phyloP scores from a whole-genome alignment of 2,888 invertebrate genomes.

The Ophonus ardosiacus region DNA sequence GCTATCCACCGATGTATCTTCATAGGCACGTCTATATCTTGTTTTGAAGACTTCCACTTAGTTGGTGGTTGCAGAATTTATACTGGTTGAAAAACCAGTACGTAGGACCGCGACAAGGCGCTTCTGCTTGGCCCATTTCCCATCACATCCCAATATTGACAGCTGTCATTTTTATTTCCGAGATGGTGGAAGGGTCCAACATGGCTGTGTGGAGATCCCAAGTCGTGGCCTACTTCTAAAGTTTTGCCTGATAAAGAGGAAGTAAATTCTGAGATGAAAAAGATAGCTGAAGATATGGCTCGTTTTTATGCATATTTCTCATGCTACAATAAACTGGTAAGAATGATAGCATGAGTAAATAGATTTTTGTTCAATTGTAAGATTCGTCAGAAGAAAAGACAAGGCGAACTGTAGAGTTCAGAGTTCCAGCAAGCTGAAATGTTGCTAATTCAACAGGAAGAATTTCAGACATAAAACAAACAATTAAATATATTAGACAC shows the following conservation, averaged over 20 bases:
- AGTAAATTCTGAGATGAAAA: neutral
- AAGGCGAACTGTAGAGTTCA: neutral
- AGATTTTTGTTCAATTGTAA: conserved; percentile 20
- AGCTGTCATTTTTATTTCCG: too few relatives aligned
- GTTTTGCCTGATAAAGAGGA: neutral
- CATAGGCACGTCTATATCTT: too few relatives aligned
- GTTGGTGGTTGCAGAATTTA: too few relatives aligned
- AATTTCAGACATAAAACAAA: conserved; percentile 61
- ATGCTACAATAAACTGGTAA: conserved; percentile 60
- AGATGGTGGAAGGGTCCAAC: conserved; percentile 70
- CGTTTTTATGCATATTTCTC: conserved; percentile 60
- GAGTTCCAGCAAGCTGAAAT: conserved; percentile 10
- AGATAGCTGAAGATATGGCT: neutral
- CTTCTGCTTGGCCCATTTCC: too few relatives aligned
- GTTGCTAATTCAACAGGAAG: neutral
- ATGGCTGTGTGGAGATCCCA: conserved; percentile 66
- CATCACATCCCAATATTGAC: too few relatives aligned
- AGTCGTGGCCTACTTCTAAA: conserved; percentile 66
- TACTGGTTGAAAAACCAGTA: too few relatives aligned
- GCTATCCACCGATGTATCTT: too few relatives aligned
- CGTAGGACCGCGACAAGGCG: too few relatives aligned
- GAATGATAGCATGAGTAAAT: conserved; percentile 65
- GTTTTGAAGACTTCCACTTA: too few relatives aligned
- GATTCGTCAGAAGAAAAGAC: neutral
- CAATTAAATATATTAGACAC: conserved; percentile 49